phyloP scores from a whole-genome alignment of 2,797 vertebrate genomes.

The Miichthys miiuy region DNA sequence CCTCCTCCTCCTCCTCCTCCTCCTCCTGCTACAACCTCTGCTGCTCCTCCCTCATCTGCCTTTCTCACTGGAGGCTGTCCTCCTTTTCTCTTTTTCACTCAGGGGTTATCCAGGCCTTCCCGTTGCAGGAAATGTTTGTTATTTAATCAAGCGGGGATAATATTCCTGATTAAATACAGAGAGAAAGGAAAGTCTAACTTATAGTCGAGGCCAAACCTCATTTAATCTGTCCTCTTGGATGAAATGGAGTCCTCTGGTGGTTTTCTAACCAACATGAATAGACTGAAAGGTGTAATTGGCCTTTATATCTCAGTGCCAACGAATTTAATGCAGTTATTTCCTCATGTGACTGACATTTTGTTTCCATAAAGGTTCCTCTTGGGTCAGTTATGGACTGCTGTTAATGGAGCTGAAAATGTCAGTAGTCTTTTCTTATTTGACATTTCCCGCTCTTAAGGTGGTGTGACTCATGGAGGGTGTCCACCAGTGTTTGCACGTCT shows the following conservation, averaged over 20 bases:
- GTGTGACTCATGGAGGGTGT: slow-evolving; percentile 16
- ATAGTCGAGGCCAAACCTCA: slow-evolving; percentile 16
- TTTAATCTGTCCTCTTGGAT: slow-evolving; percentile 17
- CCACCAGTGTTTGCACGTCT: slow-evolving; percentile 23
- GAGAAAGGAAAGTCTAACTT: slow-evolving; percentile 35
- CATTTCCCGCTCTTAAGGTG: slow-evolving; percentile 21
- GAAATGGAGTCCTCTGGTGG: neutral
- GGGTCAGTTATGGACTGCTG: slow-evolving; percentile 9
- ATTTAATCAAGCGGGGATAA: slow-evolving; percentile 58
- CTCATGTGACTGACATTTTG: neutral
- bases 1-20: neutral
- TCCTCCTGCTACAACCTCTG: neutral
- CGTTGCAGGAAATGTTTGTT: slow-evolving; percentile 66
- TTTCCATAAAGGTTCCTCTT: slow-evolving; percentile 28
- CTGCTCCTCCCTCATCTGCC: slow-evolving; percentile 9
- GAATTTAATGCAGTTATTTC: slow-evolving; percentile 17
- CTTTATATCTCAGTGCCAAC: slow-evolving; percentile 11
- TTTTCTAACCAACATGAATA: no score
- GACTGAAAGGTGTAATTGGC: slow-evolving; percentile 11
- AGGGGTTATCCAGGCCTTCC: slow-evolving; percentile 58
- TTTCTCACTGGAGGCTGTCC: slow-evolving; percentile 43
- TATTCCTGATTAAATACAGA: slow-evolving; percentile 52
- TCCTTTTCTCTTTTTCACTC: slow-evolving; percentile 38
- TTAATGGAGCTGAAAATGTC: slow-evolving; percentile 12
- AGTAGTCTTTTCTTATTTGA: slow-evolving; percentile 5